Conservation (phyloP, 1,140 invertebrate genomes). For the Diprion similis region DNA sequence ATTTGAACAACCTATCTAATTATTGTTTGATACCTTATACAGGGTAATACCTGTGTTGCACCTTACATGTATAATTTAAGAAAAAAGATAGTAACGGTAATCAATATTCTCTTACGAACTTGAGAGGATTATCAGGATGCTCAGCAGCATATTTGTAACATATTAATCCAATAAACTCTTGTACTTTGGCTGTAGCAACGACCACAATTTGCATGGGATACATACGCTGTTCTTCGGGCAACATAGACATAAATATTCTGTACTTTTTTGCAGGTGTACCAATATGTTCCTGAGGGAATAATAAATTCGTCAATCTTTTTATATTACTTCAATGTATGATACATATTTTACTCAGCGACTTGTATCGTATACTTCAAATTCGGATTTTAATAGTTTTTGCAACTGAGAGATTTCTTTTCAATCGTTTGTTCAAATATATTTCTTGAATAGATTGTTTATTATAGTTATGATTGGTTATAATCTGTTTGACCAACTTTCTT, state of each 20-base stretch:
- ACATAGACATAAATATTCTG: conserved; percentile 88
- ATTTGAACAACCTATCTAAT: conserved; percentile 10
- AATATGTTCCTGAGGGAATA: conserved; percentile 68
- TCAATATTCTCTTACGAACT: conserved; percentile 55
- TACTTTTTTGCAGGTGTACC: conserved; percentile 80
- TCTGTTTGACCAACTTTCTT: too few species aligned
- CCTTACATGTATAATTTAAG: neutral
- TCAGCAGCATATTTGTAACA: conserved; percentile 76
- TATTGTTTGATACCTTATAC: conserved; percentile 9
- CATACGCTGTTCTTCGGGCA: conserved; percentile 77
- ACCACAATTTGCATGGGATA: conserved; percentile 87
- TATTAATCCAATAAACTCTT: conserved; percentile 92
- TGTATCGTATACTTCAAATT: neutral
- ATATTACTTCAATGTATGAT: conserved; percentile 8
- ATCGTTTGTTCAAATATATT: too few species aligned
- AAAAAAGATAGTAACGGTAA: neutral
- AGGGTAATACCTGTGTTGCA: neutral
- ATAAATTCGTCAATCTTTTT: conserved; percentile 23
- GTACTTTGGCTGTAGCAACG: conserved; percentile 83
- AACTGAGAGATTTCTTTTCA: too few species aligned
- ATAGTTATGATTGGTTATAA: neutral
- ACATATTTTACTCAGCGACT: conserved; percentile 10
- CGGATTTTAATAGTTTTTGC: too few species aligned
- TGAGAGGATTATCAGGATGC: conserved; percentile 62
- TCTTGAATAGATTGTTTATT: neutral